Evolutionary conservation across 1,140 invertebrate genomes (phyloP).

Genomic region (Cryptotermes secundus): DNA sequence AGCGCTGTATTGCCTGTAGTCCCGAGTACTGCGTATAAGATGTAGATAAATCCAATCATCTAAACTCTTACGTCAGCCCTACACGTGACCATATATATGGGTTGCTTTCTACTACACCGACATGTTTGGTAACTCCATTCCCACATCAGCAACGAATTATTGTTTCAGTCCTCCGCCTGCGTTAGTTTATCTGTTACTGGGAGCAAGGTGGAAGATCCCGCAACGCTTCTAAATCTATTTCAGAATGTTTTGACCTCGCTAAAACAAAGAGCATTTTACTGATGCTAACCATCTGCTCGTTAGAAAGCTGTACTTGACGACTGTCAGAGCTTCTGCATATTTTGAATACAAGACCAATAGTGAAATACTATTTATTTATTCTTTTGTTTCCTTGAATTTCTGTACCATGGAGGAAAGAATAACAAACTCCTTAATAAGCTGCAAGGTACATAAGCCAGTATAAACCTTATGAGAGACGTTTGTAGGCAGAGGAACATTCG

Average conservation of each 20-base stretch:
- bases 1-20: too few relatives aligned
- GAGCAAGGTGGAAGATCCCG: too few relatives aligned
- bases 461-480: not conserved
- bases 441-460: not conserved
- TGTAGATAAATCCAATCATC: too few relatives aligned
- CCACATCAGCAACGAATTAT: too few relatives aligned
- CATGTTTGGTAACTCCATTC: too few relatives aligned
- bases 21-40: too few relatives aligned
- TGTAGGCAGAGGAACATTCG: not conserved
- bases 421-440: not conserved
- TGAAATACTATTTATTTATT: not conserved
- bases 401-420: not conserved
- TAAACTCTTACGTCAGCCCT: too few relatives aligned
- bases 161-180: not conserved
- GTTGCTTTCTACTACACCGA: too few relatives aligned
- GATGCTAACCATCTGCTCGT: not conserved
- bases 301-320: not conserved
- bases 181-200: not conserved
- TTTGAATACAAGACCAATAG: not conserved
- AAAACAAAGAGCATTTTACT: not conserved
- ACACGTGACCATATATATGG: too few relatives aligned
- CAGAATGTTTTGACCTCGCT: not conserved
- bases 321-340: not conserved
- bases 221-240: not conserved
- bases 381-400: not conserved